Conservation (phyloP, 64 coral and sea anemone genomes). For the Pocillopora damicornis region DNA sequence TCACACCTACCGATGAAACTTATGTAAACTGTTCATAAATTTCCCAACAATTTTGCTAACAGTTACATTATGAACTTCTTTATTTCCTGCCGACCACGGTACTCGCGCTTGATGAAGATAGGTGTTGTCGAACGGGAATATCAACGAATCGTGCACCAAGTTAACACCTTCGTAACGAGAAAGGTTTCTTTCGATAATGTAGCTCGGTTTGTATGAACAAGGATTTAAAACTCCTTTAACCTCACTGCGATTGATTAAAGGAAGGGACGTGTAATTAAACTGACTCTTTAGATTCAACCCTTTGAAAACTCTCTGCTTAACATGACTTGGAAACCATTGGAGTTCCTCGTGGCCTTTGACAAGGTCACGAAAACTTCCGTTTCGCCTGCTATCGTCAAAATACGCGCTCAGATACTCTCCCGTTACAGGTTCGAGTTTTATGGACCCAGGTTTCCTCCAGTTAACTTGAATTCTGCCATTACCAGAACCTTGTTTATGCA, state of each 20-base stretch:
- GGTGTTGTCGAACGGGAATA: constrained; percentile 15
- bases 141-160: neutral
- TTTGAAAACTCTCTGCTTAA: neutral
- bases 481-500: constrained; percentile 17
- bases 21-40: neutral
- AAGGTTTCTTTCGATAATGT: constrained; percentile 21
- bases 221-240: constrained; percentile 1
- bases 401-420: constrained; percentile 24
- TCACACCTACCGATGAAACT: neutral
- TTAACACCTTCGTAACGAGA: constrained; percentile 18
- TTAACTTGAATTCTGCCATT: constrained; percentile 31
- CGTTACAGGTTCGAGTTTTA: constrained; percentile 26
- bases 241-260: neutral
- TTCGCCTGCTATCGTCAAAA: constrained; percentile 30
- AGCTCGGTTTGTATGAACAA: constrained; percentile 28
- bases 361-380: neutral
- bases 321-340: constrained; percentile 4
- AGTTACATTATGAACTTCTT: neutral
- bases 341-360: neutral
- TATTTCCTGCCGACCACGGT: neutral
- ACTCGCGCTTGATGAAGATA: neutral
- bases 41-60: neutral
- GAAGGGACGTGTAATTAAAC: constrained; percentile 2
- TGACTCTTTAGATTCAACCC: neutral
- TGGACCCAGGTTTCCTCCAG: constrained; percentile 30